A percentile compares a stretch with the other conserved stretches of the same genome.
phyloP scores from a whole-genome alignment of 2,797 vertebrate species.

The Semotilus atromaculatus region DNA sequence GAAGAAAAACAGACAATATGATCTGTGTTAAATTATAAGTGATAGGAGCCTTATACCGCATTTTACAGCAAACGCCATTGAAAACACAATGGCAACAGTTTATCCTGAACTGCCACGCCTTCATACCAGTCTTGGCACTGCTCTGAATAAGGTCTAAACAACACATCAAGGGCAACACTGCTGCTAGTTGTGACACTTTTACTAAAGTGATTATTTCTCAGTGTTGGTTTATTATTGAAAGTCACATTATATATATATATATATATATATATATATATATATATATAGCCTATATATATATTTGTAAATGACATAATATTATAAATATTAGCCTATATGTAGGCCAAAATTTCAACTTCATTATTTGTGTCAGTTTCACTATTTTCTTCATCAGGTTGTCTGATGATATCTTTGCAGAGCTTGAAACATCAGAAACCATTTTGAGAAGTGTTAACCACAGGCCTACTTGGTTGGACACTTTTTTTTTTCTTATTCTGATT shows the following conservation, averaged over 20 bases:
- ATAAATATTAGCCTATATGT: neutral
- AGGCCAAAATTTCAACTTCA: neutral
- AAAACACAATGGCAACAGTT: too few relatives aligned
- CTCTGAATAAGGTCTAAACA: too few relatives aligned
- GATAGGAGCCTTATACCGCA: too few relatives aligned
- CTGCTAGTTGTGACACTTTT: neutral
- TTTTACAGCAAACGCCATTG: too few relatives aligned
- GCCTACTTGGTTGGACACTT: neutral
- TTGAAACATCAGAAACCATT: neutral
- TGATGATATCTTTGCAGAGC: neutral
- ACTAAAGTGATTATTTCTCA: neutral
- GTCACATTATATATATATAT: neutral
- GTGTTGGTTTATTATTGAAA: neutral
- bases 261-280: too few relatives aligned
- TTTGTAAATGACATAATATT: neutral
- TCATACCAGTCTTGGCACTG: too few relatives aligned
- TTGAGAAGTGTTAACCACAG: constrained; percentile 20
- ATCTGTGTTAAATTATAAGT: too few relatives aligned
- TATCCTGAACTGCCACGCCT: too few relatives aligned
- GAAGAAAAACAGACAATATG: too few relatives aligned
- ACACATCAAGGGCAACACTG: neutral
- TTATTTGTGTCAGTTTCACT: neutral
- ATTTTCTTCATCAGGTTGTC: neutral
- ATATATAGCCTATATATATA: too few relatives aligned
- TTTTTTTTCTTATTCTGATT: neutral